phyloP scores from a whole-genome alignment of 2,888 invertebrate genomes.

The Sepioteuthis lessoniana region DNA sequence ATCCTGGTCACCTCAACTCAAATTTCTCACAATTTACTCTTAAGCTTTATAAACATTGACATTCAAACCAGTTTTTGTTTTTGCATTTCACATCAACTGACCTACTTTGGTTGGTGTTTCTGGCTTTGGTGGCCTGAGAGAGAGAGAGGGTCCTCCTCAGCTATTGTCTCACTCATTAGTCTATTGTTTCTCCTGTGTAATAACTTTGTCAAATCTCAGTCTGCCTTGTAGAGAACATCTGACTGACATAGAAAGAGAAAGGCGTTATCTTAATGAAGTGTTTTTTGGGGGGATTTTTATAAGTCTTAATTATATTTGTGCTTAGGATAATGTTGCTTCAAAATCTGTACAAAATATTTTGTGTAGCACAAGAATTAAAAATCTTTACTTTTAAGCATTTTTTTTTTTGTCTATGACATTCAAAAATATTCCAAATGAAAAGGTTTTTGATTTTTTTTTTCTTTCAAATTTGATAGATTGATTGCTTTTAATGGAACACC shows the following conservation, averaged over 20 bases:
- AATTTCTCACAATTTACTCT: background rate
- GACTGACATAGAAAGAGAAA: background rate
- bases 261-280: background rate
- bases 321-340: no score
- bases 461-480: no score
- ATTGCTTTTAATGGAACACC: no score
- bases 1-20: background rate
- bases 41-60: constrained; percentile 5
- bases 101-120: background rate
- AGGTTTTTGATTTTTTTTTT: no score
- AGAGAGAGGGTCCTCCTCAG: background rate
- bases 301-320: no score
- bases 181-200: background rate
- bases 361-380: no score
- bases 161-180: background rate
- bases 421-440: no score
- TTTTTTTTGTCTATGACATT: no score
- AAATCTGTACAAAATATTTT: no score
- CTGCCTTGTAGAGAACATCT: background rate
- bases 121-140: background rate
- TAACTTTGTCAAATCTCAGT: background rate
- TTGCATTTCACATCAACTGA: background rate
- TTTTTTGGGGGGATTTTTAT: no score
- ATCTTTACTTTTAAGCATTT: no score
- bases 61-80: constrained; percentile 15